Conservation (phyloP, 2,888 invertebrate species). For the Noctua janthina region DNA sequence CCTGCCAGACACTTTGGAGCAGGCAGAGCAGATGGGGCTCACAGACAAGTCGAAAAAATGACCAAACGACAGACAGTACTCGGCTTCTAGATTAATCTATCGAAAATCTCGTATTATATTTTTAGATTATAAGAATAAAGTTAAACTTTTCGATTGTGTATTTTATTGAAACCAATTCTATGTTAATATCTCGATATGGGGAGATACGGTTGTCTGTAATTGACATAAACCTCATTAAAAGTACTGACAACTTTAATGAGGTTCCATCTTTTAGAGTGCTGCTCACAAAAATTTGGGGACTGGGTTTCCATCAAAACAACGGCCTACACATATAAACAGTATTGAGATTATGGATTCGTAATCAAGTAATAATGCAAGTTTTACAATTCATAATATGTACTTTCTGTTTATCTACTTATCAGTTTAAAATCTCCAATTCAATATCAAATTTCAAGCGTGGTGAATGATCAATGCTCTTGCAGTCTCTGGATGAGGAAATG, state of each 20-base stretch:
- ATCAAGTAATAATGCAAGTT: background rate
- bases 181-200: background rate
- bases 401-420: background rate
- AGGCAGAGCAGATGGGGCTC: slow-evolving; percentile 53
- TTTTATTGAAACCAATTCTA: slow-evolving; percentile 25
- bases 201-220: background rate
- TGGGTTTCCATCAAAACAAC: background rate
- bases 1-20: slow-evolving; percentile 76
- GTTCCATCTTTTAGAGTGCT: background rate
- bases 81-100: background rate
- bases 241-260: background rate
- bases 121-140: slow-evolving; percentile 22
- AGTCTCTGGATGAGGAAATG: too few species aligned
- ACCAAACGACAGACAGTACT: background rate
- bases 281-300: background rate
- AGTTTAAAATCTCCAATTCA: background rate
- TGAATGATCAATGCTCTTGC: too few species aligned
- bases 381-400: background rate
- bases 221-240: background rate
- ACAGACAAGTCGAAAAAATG: slow-evolving; percentile 20
- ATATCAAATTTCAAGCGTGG: background rate
- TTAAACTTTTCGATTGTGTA: slow-evolving; percentile 10
- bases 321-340: background rate
- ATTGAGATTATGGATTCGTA: background rate
- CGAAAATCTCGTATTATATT: slow-evolving; percentile 48